These are phyloP conservation scores for Chloromyia formosa DNA, from an alignment of 2,888 invertebrate genomes.

Conservation along the genomic window DNA sequence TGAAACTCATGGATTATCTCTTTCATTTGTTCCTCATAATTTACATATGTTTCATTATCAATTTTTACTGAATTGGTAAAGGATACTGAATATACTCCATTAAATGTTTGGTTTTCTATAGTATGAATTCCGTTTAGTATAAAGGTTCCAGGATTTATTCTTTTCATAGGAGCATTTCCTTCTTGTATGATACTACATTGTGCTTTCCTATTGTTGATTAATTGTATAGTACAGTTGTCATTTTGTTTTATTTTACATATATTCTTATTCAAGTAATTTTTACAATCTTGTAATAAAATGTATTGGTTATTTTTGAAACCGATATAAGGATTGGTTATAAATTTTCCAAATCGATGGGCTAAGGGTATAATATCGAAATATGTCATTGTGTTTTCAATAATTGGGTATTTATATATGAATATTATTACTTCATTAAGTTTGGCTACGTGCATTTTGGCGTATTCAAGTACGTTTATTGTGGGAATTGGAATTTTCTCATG, in stretches of 20 bases:
- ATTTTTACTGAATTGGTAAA: neutral
- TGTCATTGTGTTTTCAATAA: neutral
- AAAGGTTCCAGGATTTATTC: neutral
- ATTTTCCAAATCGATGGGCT: neutral
- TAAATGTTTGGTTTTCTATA: neutral
- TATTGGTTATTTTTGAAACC: constrained; percentile 8
- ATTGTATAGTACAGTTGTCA: constrained; percentile 14
- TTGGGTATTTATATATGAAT: constrained; percentile 9
- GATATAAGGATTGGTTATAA: neutral
- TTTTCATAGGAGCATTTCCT: neutral
- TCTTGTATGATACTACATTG: constrained; percentile 15
- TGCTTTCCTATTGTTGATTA: neutral
- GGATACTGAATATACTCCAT: constrained; percentile 6
- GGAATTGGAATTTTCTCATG: neutral
- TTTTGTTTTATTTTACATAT: neutral
- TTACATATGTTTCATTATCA: neutral
- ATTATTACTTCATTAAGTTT: neutral
- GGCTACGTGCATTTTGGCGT: neutral
- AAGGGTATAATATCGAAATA: neutral
- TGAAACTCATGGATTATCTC: too few species aligned
- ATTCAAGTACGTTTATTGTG: constrained; percentile 1
- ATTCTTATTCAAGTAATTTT: constrained; percentile 14
- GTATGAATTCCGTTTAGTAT: neutral
- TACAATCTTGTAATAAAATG: constrained; percentile 5
- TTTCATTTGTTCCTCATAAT: neutral